Conservation (phyloP, 2,113 vertebrate genomes). For the Neolamprologus fasciatus region DNA sequence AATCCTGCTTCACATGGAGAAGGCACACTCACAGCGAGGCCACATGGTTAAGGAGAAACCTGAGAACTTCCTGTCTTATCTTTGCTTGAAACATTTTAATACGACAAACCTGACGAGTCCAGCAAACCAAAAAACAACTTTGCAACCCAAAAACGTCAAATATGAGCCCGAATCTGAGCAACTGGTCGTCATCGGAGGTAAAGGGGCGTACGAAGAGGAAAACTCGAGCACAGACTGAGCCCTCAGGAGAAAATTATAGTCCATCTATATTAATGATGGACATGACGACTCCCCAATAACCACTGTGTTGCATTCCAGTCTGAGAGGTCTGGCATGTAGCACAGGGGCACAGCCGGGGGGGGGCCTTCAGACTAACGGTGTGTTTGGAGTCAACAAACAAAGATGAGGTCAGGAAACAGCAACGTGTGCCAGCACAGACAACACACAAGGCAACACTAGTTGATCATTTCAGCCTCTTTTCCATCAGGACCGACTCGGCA, state of each 20-base stretch:
- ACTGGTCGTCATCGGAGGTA: neutral
- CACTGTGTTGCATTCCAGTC: neutral
- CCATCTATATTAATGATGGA: neutral
- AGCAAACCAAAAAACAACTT: neutral
- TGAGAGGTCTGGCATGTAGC: neutral
- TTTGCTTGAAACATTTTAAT: neutral
- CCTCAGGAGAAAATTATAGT: neutral
- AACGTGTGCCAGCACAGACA: neutral
- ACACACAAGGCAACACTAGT: fast-evolving
- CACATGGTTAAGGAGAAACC: neutral
- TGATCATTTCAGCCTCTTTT: neutral
- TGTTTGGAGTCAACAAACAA: neutral
- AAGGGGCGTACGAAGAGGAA: neutral
- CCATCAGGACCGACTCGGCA: neutral
- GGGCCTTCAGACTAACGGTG: neutral
- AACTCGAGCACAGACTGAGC: neutral
- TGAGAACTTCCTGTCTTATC: neutral
- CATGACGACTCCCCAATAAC: neutral
- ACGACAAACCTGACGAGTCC: neutral
- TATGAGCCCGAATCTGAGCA: neutral
- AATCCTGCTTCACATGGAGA: neutral
- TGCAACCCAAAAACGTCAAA: neutral
- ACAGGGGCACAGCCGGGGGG: neutral
- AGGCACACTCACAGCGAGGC: neutral
- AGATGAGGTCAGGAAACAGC: neutral